These are phyloP conservation scores for Pseudomyrmex sp. DNA, from an alignment of 1,140 invertebrate species.

Conservation along the genomic window DNA sequence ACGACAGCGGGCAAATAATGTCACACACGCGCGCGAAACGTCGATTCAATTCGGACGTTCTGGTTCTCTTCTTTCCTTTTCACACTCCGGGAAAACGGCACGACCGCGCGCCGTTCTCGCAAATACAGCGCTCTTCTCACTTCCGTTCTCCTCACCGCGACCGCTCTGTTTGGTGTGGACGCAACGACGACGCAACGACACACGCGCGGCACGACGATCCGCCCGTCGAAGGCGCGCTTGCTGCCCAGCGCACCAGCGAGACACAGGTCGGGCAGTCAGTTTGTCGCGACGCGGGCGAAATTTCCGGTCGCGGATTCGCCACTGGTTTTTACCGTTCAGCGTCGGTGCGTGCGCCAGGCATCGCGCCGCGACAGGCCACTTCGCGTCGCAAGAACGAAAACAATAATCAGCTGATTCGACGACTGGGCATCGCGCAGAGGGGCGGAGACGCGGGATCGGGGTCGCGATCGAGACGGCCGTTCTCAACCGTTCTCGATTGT, in stretches of 20 bases:
- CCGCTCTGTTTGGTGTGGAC: too few relatives aligned
- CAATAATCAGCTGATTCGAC: slow-evolving; percentile 80
- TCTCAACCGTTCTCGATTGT: not conserved
- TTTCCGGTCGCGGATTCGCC: not conserved
- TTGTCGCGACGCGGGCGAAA: slow-evolving; percentile 24
- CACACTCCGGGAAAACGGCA: too few relatives aligned
- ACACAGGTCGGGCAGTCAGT: not conserved
- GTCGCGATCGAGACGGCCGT: not conserved
- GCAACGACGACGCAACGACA: not conserved
- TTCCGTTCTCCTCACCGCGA: too few relatives aligned
- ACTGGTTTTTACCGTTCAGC: not conserved
- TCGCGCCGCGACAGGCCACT: slow-evolving; percentile 37
- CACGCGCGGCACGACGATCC: not conserved
- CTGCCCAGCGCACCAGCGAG: not conserved
- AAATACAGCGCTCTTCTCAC: not conserved
- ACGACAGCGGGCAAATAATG: slow-evolving; percentile 71
- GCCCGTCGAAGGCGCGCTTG: not conserved
- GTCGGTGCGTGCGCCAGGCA: not conserved
- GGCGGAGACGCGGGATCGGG: not conserved
- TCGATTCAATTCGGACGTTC: too few relatives aligned
- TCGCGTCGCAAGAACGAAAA: slow-evolving; percentile 75
- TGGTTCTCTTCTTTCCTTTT: too few relatives aligned
- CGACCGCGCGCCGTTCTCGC: not conserved
- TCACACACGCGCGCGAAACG: slow-evolving; percentile 63
- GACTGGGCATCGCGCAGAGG: slow-evolving; percentile 29